Evolutionary conservation across 2,113 vertebrate species (phyloP).

Genomic region (Gymnocephalus cernua): DNA sequence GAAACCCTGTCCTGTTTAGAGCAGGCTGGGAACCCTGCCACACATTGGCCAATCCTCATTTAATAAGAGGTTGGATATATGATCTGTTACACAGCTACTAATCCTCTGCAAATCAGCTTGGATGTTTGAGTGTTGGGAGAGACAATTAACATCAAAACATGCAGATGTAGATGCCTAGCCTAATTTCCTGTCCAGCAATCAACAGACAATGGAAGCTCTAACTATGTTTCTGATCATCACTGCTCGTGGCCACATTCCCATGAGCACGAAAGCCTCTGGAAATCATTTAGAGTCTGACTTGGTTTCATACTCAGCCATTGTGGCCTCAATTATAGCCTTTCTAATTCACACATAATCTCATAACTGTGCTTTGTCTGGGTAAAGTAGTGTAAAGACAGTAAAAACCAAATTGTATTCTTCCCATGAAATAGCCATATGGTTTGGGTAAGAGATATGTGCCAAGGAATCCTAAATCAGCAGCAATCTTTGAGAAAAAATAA

Average conservation of each 20-base stretch:
- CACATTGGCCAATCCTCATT: constrained; percentile 69
- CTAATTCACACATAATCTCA: constrained; percentile 59
- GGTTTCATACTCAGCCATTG: constrained; percentile 58
- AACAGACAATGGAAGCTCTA: constrained; percentile 50
- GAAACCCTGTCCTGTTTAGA: constrained; percentile 53
- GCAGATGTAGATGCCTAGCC: constrained; percentile 59
- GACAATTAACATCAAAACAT: constrained; percentile 66
- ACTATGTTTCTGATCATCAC: constrained; percentile 44
- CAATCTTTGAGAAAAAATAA: constrained; percentile 25
- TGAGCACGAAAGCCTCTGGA: constrained; percentile 63
- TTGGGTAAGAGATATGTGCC: constrained; percentile 8
- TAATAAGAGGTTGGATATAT: constrained; percentile 73
- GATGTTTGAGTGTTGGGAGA: constrained; percentile 51
- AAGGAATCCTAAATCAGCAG: constrained; percentile 31
- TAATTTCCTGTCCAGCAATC: constrained; percentile 67
- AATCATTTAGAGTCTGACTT: constrained; percentile 64
- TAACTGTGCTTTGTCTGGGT: constrained; percentile 57
- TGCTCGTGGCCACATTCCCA: constrained; percentile 48
- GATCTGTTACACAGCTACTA: constrained; percentile 76
- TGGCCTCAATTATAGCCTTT: constrained; percentile 63
- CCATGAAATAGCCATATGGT: constrained; percentile 16
- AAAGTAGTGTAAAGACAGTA: constrained; percentile 37
- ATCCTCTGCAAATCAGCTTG: constrained; percentile 74
- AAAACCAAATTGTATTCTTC: constrained; percentile 28
- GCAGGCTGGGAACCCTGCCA: constrained; percentile 74